phyloP scores from a whole-genome alignment of 2,888 invertebrate genomes.

The Lasiommata megera region DNA sequence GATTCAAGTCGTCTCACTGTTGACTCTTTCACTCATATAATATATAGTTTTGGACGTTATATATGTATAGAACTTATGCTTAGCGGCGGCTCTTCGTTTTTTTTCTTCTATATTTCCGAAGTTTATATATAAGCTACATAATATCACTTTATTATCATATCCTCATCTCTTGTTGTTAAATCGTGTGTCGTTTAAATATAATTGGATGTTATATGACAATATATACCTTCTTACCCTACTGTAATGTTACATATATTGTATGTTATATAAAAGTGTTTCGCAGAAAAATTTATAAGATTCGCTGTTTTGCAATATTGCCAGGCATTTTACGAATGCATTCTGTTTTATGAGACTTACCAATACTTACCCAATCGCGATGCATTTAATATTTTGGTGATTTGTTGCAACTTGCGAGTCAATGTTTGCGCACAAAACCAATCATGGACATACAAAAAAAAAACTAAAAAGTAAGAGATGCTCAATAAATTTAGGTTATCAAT shows the following conservation, averaged over 20 bases:
- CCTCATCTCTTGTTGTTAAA: slow-evolving; percentile 70
- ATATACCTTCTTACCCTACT: slow-evolving; percentile 59
- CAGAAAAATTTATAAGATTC: background rate
- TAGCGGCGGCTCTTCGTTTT: slow-evolving; percentile 47
- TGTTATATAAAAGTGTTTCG: slow-evolving; percentile 5
- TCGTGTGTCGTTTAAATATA: slow-evolving; percentile 63
- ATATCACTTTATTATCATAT: slow-evolving; percentile 69
- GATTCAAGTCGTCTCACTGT: slow-evolving; percentile 61
- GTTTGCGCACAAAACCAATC: too few relatives aligned
- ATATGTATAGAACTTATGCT: slow-evolving; percentile 60
- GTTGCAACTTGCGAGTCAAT: too few relatives aligned
- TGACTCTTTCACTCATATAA: slow-evolving; percentile 53
- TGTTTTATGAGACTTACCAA: background rate
- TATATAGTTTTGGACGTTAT: slow-evolving; percentile 41
- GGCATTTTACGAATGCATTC: background rate
- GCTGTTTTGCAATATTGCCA: background rate
- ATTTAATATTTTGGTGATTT: background rate
- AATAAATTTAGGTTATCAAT: too few relatives aligned
- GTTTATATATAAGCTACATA: slow-evolving; percentile 44
- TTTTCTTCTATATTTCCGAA: slow-evolving; percentile 40
- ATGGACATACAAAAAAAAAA: too few relatives aligned
- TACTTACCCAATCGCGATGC: too few relatives aligned
- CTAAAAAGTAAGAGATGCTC: too few relatives aligned
- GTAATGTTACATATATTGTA: slow-evolving; percentile 40
- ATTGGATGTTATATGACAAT: slow-evolving; percentile 74